These are phyloP conservation scores for Clarias magur DNA, from an alignment of 2,113 vertebrate species.

Conservation along the genomic window DNA sequence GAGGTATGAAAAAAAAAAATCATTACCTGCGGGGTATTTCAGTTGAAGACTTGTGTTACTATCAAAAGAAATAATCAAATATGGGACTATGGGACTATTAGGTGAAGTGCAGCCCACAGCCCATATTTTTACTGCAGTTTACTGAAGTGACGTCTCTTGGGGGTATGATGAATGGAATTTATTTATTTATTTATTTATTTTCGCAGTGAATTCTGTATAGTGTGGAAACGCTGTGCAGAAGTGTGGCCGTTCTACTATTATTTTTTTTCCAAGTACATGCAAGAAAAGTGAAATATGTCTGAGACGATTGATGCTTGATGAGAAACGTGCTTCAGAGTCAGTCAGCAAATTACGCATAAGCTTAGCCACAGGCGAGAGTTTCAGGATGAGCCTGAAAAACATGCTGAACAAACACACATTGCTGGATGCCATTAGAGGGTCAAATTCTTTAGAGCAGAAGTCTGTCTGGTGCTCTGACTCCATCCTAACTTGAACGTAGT, in stretches of 20 bases:
- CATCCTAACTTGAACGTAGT: not conserved
- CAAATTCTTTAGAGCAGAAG: not conserved
- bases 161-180: no score
- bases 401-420: not conserved
- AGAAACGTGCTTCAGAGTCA: not conserved
- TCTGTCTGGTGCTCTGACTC: not conserved
- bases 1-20: no score
- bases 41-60: no score
- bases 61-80: no score
- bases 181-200: no score
- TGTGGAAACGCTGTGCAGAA: not conserved
- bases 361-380: not conserved
- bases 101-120: no score
- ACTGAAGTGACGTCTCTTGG: no score
- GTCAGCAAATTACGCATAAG: not conserved
- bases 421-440: not conserved
- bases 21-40: no score
- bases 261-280: not conserved
- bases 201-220: not conserved
- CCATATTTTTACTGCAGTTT: no score
- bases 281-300: not conserved
- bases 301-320: not conserved
- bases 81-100: no score
- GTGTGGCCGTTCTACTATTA: not conserved
- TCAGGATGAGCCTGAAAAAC: not conserved